phyloP scores from a whole-genome alignment of 2,888 invertebrate genomes.

The Ormia ochracea region DNA sequence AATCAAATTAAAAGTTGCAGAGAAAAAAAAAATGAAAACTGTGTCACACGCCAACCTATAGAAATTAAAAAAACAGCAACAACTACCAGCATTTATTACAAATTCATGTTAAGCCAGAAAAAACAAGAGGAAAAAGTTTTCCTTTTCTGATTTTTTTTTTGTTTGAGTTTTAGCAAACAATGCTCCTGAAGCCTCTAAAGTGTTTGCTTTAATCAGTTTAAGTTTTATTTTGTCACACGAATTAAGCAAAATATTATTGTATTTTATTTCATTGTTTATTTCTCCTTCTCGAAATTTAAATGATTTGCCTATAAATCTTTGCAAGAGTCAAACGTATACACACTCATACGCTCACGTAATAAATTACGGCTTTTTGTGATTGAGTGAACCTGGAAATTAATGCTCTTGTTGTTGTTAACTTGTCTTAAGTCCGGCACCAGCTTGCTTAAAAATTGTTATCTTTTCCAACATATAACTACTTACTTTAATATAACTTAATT shows the following conservation, averaged over 20 bases:
- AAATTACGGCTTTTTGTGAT: slow-evolving; percentile 18
- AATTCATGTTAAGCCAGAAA: slow-evolving; percentile 33
- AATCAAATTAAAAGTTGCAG: slow-evolving; percentile 39
- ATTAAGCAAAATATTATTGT: slow-evolving; percentile 18
- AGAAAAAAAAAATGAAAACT: slow-evolving; percentile 54
- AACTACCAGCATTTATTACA: neutral
- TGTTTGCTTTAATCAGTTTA: slow-evolving; percentile 35
- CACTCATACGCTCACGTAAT: neutral
- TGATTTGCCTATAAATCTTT: slow-evolving; percentile 37
- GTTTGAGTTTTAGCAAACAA: slow-evolving; percentile 2
- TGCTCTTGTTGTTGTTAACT: slow-evolving; percentile 1
- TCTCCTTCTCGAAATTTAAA: slow-evolving; percentile 20
- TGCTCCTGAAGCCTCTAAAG: slow-evolving; percentile 48
- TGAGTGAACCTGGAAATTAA: slow-evolving; percentile 44
- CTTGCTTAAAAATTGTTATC: neutral
- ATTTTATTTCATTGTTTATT: neutral
- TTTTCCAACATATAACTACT: no score
- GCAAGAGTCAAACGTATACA: neutral
- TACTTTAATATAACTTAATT: slow-evolving; percentile 13
- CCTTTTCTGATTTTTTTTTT: neutral
- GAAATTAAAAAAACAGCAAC: slow-evolving; percentile 21
- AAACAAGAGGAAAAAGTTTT: slow-evolving; percentile 36
- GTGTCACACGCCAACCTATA: slow-evolving; percentile 65
- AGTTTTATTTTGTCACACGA: slow-evolving; percentile 1
- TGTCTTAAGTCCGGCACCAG: neutral